Conservation (phyloP, 2,113 vertebrate species). For the rabbit (Oryctolagus cuniculus) region mOryCun1.1 NC_091440.1:105814501-105815000, state of each 20-base stretch:
- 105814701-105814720: not conserved
- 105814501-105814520: not conserved
- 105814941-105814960: not conserved
- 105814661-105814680: not conserved
- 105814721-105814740: not conserved
- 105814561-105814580: too few species aligned
- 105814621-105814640: not conserved
- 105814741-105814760: not conserved
- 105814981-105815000: not conserved
- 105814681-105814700: not conserved
- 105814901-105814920: constrained; percentile 95
- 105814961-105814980: not conserved
- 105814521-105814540: not conserved
- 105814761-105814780: not conserved
- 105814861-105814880: constrained; percentile 98
- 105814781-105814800: constrained; percentile 94
- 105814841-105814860: constrained; percentile 98
- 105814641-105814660: not conserved
- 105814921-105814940: constrained; percentile 49
- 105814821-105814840: constrained; percentile 98
- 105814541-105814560: not conserved
- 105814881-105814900: constrained; percentile 99
- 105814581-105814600: not conserved
- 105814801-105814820: constrained; percentile 98
- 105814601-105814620: not conserved